Percentiles rank a stretch among this genome's conserved stretches.
phyloP scores from a whole-genome alignment of 2,113 vertebrate species.

The Machaerirhynchus nigripectus region DNA sequence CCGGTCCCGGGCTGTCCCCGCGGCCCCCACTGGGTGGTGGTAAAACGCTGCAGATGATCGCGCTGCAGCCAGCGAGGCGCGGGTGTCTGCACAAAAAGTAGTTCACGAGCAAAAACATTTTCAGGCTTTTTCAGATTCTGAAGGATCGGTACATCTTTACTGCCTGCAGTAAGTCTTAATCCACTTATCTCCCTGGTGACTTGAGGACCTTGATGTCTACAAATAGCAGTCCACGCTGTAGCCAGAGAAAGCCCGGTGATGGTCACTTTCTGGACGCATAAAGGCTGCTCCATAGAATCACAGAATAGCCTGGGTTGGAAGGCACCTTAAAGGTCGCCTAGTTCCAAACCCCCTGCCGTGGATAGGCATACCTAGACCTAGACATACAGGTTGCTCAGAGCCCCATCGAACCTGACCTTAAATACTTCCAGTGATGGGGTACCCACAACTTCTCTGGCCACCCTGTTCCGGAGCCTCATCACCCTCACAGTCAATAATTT shows the following conservation, averaged over 20 bases:
- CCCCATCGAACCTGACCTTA: background rate
- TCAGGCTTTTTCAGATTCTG: background rate
- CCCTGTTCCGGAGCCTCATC: background rate
- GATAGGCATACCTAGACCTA: background rate
- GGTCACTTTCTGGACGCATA: fast-evolving
- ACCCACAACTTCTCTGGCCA: background rate
- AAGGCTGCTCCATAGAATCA: background rate
- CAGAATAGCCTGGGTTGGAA: background rate
- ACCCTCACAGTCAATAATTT: background rate
- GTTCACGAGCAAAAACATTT: fast-evolving
- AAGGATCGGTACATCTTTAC: background rate
- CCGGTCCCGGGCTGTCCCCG: background rate
- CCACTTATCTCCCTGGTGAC: background rate
- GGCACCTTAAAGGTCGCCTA: background rate
- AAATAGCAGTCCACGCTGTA: fast-evolving
- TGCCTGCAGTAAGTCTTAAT: background rate
- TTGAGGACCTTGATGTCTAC: background rate
- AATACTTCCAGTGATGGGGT: no score
- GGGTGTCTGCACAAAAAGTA: fast-evolving
- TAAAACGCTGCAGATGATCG: background rate
- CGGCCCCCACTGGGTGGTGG: background rate
- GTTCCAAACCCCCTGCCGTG: background rate
- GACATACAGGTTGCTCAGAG: background rate
- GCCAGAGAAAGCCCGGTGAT: fast-evolving
- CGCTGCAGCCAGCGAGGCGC: background rate